Conservation (phyloP, 2,113 vertebrate species). For the Gobio gobio region DNA sequence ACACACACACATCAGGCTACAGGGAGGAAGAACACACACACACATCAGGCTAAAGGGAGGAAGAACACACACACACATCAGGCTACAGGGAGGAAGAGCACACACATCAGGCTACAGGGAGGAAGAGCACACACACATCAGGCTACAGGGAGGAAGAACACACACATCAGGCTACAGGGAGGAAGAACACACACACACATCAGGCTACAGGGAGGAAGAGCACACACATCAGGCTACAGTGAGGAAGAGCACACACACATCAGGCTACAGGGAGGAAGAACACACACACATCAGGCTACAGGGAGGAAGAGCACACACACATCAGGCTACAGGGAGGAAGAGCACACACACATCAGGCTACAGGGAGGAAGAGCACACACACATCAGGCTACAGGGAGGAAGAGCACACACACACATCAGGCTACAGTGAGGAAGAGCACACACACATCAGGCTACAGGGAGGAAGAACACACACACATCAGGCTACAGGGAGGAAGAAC, state of each 20-base stretch:
- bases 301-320: too few species aligned
- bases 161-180: constrained; percentile 83
- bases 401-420: too few species aligned
- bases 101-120: constrained; percentile 83
- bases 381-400: constrained; percentile 80
- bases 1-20: too few species aligned
- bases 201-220: constrained; percentile 80
- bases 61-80: too few species aligned
- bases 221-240: constrained; percentile 86
- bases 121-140: too few species aligned
- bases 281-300: too few species aligned
- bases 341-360: too few species aligned
- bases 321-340: constrained; percentile 80
- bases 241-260: too few species aligned
- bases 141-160: constrained; percentile 73
- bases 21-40: too few species aligned
- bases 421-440: constrained; percentile 75
- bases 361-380: too few species aligned
- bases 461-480: too few species aligned
- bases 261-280: constrained; percentile 80
- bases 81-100: constrained; percentile 73
- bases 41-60: constrained; percentile 81
- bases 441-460: constrained; percentile 84
- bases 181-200: too few species aligned
- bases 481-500: constrained; percentile 78